These are phyloP conservation scores for Poeciliopsis gracilis DNA, from an alignment of 2,797 vertebrate species.

Conservation along the genomic window DNA sequence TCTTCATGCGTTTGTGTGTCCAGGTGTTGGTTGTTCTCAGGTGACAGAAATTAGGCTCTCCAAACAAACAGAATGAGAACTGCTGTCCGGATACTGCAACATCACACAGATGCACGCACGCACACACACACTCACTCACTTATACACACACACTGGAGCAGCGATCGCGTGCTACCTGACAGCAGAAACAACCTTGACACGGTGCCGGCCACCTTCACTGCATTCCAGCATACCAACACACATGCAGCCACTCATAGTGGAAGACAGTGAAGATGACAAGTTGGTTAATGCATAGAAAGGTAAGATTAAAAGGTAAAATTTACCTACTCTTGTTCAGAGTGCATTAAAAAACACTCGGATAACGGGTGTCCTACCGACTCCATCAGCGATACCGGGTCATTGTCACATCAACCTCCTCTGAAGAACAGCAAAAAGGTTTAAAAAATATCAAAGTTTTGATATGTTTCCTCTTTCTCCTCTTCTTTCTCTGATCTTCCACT, in stretches of 20 bases:
- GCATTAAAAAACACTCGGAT: slow-evolving; percentile 97
- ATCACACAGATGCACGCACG: slow-evolving; percentile 31
- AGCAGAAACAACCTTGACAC: slow-evolving; percentile 76
- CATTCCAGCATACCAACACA: slow-evolving; percentile 55
- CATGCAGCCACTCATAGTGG: slow-evolving; percentile 40
- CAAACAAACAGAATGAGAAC: slow-evolving; percentile 54
- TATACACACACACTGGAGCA: slow-evolving; percentile 35
- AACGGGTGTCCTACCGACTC: slow-evolving; percentile 99
- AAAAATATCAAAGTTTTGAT: slow-evolving; percentile 89
- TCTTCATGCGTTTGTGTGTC: background rate
- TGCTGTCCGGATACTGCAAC: slow-evolving; percentile 64
- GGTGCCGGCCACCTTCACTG: slow-evolving; percentile 70
- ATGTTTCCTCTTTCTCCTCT: slow-evolving; percentile 68
- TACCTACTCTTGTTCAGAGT: slow-evolving; percentile 99
- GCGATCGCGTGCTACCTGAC: slow-evolving; percentile 74
- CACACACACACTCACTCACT: background rate
- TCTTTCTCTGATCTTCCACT: slow-evolving; percentile 60
- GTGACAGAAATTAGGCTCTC: slow-evolving; percentile 52
- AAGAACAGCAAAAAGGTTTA: slow-evolving; percentile 64
- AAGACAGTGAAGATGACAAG: slow-evolving; percentile 63
- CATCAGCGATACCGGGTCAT: slow-evolving; percentile 92
- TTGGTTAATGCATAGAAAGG: slow-evolving; percentile 46
- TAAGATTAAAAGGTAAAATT: slow-evolving; percentile 82
- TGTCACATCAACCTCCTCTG: slow-evolving; percentile 90
- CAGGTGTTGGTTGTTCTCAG: slow-evolving; percentile 46